Evolutionary conservation across 2,113 vertebrate species (phyloP).

Genomic region (Megaceryle maxima): DNA sequence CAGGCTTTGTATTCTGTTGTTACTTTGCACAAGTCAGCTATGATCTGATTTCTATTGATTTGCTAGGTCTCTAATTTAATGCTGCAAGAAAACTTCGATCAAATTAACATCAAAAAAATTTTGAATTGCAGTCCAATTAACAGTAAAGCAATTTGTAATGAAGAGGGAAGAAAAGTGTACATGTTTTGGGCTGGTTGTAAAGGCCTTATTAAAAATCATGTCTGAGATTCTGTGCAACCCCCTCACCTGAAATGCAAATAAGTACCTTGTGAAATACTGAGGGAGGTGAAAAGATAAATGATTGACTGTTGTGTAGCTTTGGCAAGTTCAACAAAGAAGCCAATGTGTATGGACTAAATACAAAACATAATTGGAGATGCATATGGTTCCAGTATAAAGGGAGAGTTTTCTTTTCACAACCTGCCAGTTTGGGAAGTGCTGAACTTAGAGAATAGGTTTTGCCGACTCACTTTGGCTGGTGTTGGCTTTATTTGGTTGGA

Average conservation of each 20-base stretch:
- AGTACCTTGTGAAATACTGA: neutral
- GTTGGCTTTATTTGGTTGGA: neutral
- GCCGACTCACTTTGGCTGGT: neutral
- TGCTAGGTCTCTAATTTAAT: constrained; percentile 1
- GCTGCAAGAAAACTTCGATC: neutral
- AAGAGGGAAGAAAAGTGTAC: neutral
- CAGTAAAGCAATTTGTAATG: neutral
- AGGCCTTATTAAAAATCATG: neutral
- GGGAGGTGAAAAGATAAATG: neutral
- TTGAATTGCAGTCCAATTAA: neutral
- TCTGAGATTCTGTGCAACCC: neutral
- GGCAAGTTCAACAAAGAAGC: neutral
- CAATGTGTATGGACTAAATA: neutral
- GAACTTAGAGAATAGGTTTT: neutral
- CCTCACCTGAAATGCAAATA: neutral
- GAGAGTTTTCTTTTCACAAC: neutral
- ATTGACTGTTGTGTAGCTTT: neutral
- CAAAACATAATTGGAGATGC: neutral
- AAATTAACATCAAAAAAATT: neutral
- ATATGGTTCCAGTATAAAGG: neutral
- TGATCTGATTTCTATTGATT: constrained; percentile 14
- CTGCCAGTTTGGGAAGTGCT: neutral
- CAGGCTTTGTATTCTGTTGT: neutral
- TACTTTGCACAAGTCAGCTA: neutral
- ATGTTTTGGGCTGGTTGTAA: neutral